Evolutionary conservation across 2,113 vertebrate genomes (phyloP).

Genomic region (Saguinus imperator): DNA sequence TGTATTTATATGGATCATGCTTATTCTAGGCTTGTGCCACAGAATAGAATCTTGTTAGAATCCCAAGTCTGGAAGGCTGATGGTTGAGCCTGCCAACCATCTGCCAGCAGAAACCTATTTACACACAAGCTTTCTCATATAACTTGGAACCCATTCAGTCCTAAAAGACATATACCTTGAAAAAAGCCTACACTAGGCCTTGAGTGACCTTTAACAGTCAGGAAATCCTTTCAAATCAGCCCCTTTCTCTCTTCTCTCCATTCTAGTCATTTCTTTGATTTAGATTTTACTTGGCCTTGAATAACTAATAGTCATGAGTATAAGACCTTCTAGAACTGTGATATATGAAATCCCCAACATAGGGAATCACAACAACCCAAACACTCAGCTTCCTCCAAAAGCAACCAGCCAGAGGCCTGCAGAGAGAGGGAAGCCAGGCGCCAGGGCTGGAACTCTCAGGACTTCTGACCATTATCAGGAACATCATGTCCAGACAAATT

Average conservation of each 20-base stretch:
- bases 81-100: not conserved
- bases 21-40: not conserved
- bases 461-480: not conserved
- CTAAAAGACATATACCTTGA: not conserved
- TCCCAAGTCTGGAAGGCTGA: not conserved
- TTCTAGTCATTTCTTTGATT: not conserved
- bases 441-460: not conserved
- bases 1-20: not conserved
- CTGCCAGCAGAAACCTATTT: not conserved
- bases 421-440: not conserved
- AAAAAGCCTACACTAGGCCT: not conserved
- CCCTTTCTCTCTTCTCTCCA: not conserved
- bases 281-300: not conserved
- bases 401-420: not conserved
- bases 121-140: not conserved
- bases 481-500: not conserved
- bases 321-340: not conserved
- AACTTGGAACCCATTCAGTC: not conserved
- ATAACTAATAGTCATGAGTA: not conserved
- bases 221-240: not conserved
- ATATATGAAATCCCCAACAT: not conserved
- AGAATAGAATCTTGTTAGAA: constrained; percentile 26
- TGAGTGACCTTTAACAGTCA: not conserved
- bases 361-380: not conserved
- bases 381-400: not conserved